A percentile compares a stretch with the other conserved stretches of the same genome.
phyloP scores from a whole-genome alignment of 2,888 invertebrate species.

The Platycheirus rosarum region DNA sequence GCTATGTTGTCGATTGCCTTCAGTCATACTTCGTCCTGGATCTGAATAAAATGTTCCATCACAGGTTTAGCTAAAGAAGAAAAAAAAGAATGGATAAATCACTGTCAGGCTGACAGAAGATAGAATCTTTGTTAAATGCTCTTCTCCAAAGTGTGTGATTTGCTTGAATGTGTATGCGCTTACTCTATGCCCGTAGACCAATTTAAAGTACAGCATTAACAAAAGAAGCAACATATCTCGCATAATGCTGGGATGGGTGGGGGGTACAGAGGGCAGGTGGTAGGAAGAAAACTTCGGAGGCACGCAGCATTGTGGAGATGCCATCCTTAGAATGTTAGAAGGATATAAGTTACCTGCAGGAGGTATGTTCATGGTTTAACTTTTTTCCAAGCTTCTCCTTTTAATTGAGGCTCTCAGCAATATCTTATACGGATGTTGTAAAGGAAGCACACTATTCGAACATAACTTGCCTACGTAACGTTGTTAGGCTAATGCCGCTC shows the following conservation, averaged over 20 bases:
- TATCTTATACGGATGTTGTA: slow-evolving; percentile 14
- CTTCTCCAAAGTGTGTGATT: slow-evolving; percentile 14
- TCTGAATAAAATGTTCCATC: slow-evolving; percentile 30
- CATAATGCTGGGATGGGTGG: too few species aligned
- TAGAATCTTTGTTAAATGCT: slow-evolving; percentile 44
- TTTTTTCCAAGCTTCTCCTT: slow-evolving; percentile 5
- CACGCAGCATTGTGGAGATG: slow-evolving; percentile 36
- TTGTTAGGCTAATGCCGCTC: neutral
- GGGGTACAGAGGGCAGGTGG: neutral
- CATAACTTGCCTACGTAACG: neutral
- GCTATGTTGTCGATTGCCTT: slow-evolving; percentile 28
- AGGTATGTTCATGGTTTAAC: slow-evolving; percentile 6
- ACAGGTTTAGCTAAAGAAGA: slow-evolving; percentile 16
- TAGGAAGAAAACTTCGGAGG: slow-evolving; percentile 40
- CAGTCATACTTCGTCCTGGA: slow-evolving; percentile 21
- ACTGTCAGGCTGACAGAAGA: slow-evolving; percentile 45
- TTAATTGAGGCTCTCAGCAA: slow-evolving; percentile 46
- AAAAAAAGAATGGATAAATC: slow-evolving; percentile 37
- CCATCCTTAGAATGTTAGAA: slow-evolving; percentile 28
- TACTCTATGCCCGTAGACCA: slow-evolving; percentile 37
- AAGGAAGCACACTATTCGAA: slow-evolving; percentile 16
- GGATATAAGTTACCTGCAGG: slow-evolving; percentile 17
- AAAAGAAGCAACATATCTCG: slow-evolving; percentile 4
- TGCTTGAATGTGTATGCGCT: slow-evolving; percentile 18
- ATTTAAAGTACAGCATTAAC: slow-evolving; percentile 50